Conservation (phyloP, 2,113 vertebrate genomes). For the Erythrocercus mccallii region DNA sequence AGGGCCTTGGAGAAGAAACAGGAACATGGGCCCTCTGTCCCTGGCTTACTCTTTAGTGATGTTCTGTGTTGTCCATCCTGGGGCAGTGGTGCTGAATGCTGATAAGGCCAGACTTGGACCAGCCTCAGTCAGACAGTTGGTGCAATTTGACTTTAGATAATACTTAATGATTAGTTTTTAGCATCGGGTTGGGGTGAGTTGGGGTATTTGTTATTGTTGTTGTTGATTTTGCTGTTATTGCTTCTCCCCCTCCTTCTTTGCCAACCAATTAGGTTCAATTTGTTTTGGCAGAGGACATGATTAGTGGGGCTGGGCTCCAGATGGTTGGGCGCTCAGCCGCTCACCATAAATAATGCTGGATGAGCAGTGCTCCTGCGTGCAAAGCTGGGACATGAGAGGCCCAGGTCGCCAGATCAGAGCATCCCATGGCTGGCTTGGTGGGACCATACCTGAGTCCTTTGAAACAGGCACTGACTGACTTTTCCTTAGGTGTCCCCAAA, state of each 20-base stretch:
- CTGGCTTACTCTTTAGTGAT: neutral
- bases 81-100: conserved; percentile 27
- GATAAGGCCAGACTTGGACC: conserved; percentile 45
- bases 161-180: conserved; percentile 48
- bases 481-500: neutral
- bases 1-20: neutral
- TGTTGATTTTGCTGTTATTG: conserved; percentile 24
- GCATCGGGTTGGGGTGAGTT: neutral
- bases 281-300: conserved; percentile 57
- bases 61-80: neutral
- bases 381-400: neutral
- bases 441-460: neutral
- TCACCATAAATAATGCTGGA: neutral
- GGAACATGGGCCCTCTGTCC: neutral
- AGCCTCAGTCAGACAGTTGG: conserved; percentile 42
- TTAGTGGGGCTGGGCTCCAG: conserved; percentile 59
- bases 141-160: conserved; percentile 33
- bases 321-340: conserved; percentile 48
- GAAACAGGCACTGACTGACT: neutral
- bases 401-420: neutral
- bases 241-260: conserved; percentile 36
- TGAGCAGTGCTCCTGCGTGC: neutral
- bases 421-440: neutral
- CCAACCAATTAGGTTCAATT: conserved; percentile 53
- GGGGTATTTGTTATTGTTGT: conserved; percentile 35